Conservation (phyloP, 2,797 vertebrate genomes). For the Muraenolepis orangiensis region DNA sequence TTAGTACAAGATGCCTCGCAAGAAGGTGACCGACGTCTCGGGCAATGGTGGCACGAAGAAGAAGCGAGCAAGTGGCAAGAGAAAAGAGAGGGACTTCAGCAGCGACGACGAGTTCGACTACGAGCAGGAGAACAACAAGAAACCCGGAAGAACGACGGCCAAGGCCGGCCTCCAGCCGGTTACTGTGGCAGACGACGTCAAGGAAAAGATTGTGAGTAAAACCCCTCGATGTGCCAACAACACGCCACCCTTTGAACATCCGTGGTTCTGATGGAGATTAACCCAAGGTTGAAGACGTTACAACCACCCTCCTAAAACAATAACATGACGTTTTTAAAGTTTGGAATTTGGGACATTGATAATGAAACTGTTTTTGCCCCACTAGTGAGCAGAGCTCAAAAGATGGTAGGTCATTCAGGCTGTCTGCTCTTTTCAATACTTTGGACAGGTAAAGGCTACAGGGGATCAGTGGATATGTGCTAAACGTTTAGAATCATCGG, state of each 20-base stretch:
- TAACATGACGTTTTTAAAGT: not conserved
- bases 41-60: slow-evolving; percentile 75
- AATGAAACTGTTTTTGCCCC: not conserved
- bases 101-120: slow-evolving; percentile 81
- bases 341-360: not conserved
- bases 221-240: not conserved
- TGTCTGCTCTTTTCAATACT: not conserved
- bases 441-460: not conserved
- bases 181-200: slow-evolving; percentile 77
- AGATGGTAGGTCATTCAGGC: not conserved
- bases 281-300: not conserved
- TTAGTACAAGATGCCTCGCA: slow-evolving; percentile 76
- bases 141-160: slow-evolving; percentile 67
- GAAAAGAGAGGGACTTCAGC: slow-evolving; percentile 80
- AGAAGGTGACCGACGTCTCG: slow-evolving; percentile 79
- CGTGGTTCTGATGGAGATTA: not conserved
- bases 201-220: slow-evolving; percentile 78
- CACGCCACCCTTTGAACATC: not conserved
- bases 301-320: not conserved
- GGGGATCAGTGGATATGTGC: not conserved
- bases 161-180: slow-evolving; percentile 77
- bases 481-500: not conserved
- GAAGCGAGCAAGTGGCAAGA: slow-evolving; percentile 72
- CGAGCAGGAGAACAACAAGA: slow-evolving; percentile 82
- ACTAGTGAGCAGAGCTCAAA: not conserved